A percentile compares a stretch with the other conserved stretches of the same genome.
These are phyloP conservation scores for Ellobius talpinus DNA, from an alignment of 2,113 vertebrate species.

Conservation along the genomic window DNA sequence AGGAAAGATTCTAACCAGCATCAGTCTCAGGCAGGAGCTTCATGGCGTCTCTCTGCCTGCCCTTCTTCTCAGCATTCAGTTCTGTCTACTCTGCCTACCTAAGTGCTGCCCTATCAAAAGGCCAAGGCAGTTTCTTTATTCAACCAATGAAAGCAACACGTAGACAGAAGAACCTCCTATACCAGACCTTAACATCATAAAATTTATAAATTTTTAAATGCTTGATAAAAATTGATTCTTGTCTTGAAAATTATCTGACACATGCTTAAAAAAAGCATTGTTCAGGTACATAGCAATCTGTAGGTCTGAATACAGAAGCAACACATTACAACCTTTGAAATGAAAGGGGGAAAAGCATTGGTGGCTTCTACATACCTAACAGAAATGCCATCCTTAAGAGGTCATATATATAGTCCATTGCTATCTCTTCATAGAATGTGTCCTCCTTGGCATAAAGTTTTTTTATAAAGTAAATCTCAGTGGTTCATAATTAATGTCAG, in stretches of 20 bases:
- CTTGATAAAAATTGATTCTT: not conserved
- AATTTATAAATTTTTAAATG: not conserved
- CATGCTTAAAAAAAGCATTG: constrained; percentile 44
- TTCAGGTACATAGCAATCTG: constrained; percentile 29
- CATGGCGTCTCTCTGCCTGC: too few species aligned
- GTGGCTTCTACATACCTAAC: constrained; percentile 41
- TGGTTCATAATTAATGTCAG: constrained; percentile 88
- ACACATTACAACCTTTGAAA: constrained; percentile 79
- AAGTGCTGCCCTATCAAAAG: too few species aligned
- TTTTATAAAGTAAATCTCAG: constrained; percentile 43
- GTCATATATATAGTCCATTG: constrained; percentile 26
- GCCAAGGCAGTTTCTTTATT: too few species aligned
- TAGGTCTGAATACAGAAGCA: constrained; percentile 61
- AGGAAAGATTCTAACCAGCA: too few species aligned
- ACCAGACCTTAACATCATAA: not conserved
- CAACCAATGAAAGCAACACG: too few species aligned
- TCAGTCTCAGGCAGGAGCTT: too few species aligned
- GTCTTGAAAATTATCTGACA: constrained; percentile 25
- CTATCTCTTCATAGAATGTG: constrained; percentile 75
- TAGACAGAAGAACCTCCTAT: too few species aligned
- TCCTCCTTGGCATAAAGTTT: constrained; percentile 67
- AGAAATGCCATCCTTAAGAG: constrained; percentile 79
- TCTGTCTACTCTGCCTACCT: too few species aligned
- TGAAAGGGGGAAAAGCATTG: constrained; percentile 74
- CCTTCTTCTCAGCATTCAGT: too few species aligned